Evolutionary conservation across 2,797 vertebrate species (phyloP), one percentile per base, ranked within the genome.

Genomic region (Pseudochirops corinnae): DNA sequence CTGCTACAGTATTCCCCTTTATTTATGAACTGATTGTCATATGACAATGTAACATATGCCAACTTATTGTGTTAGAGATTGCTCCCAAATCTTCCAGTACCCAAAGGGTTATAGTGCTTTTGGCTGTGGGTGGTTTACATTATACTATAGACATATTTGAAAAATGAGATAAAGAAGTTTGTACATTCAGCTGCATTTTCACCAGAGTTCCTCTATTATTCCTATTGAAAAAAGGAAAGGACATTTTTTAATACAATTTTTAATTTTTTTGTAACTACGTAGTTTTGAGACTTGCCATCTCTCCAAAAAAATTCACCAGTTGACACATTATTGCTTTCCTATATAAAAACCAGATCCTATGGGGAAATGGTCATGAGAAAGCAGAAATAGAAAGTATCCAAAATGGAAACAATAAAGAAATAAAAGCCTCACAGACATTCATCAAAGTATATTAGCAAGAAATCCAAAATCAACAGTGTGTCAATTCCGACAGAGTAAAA

Each of bases 381-480:
- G 96, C 91, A 94, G 93, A 97, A 98, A 98, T 94, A 97, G 92
- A 97, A 97, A 94, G 29, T 93, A 90, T 94, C 93, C 96, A 95
- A 92, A 96, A 97, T 96, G 96, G 90, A 95, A 96, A 96, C 97
- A 97, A 55, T 31, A 98, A 97, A 96, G 94, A 95, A 97, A 96
- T 95, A 97, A 93, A 92, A 97, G 28, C 53, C 93, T 95, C 96
- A 96, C 93, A 98, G 98, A 93, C 94, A 97, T 97, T 98, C 93
- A 96, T 98, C 96, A 95, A 96, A 97, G 60, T 60, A 87, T 92
- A 98, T 98, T 96, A 97, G 94, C 96, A 96, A 98, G 97, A 97
- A 94, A 97, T 98, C 97, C 97, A n/a, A 98, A 96, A 98, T 98
- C 97, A 97, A 95, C 60, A 58, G 2, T 2, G 2, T 97, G 97